These are phyloP conservation scores for Dioctria rufipes DNA, from an alignment of 2,888 invertebrate species.

Conservation along the genomic window DNA sequence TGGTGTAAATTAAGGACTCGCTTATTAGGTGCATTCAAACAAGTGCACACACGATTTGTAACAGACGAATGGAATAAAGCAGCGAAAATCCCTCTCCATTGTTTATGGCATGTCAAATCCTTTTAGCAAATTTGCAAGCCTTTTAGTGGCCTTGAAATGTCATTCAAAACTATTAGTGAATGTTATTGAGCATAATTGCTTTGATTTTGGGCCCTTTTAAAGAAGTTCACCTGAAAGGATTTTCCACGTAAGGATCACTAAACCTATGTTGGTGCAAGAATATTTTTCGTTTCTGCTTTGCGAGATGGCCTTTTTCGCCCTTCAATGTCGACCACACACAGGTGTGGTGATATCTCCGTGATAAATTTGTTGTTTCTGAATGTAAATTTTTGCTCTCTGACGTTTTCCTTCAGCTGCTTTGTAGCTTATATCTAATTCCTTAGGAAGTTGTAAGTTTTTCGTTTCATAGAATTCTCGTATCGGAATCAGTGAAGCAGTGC, in stretches of 20 bases:
- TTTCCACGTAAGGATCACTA: slow-evolving; percentile 12
- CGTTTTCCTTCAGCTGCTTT: slow-evolving; percentile 26
- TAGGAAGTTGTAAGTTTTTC: slow-evolving; percentile 9
- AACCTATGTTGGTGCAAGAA: slow-evolving; percentile 8
- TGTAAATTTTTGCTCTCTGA: slow-evolving; percentile 24
- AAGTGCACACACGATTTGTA: slow-evolving; percentile 37
- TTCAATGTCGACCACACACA: slow-evolving; percentile 32
- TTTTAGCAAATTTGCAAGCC: slow-evolving; percentile 26
- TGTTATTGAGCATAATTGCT: slow-evolving; percentile 25
- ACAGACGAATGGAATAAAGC: background rate
- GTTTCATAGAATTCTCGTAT: background rate
- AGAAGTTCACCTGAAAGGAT: slow-evolving; percentile 47
- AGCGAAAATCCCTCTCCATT: background rate
- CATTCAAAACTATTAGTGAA: slow-evolving; percentile 35
- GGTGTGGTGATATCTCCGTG: slow-evolving; percentile 34
- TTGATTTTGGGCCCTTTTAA: slow-evolving; percentile 19
- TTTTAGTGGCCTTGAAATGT: slow-evolving; percentile 19
- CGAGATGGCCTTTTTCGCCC: background rate
- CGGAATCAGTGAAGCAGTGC: slow-evolving; percentile 18
- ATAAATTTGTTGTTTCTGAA: slow-evolving; percentile 44
- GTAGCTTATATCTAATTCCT: background rate
- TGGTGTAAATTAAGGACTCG: slow-evolving; percentile 44
- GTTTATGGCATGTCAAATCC: background rate
- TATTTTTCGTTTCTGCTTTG: background rate
- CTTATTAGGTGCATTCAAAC: slow-evolving; percentile 28